Percentiles rank a stretch among this genome's conserved stretches.
phyloP scores from a whole-genome alignment of 2,797 vertebrate genomes.

The Thaleichthys pacificus region DNA sequence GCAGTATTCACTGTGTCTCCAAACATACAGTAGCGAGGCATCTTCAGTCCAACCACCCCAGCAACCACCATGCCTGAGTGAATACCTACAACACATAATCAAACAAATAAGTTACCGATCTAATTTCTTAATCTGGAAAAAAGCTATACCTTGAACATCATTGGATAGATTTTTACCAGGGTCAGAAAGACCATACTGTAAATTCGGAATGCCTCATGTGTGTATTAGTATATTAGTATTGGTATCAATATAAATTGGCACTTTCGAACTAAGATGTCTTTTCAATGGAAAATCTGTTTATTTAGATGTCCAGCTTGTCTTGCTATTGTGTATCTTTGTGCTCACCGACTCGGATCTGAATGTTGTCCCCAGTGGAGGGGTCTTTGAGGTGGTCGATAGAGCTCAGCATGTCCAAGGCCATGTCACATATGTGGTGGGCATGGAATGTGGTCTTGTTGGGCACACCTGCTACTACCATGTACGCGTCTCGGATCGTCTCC shows the following conservation, averaged over 20 bases:
- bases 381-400: slow-evolving; percentile 79
- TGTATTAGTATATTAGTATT: too few species aligned
- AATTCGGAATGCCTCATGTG: too few species aligned
- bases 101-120: not conserved
- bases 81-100: slow-evolving; percentile 54
- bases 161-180: not conserved
- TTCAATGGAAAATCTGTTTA: too few species aligned
- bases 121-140: not conserved
- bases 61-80: slow-evolving; percentile 79
- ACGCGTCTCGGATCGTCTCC: slow-evolving; percentile 76
- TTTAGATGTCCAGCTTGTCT: too few species aligned
- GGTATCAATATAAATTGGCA: too few species aligned
- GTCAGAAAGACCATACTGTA: not conserved
- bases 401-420: slow-evolving; percentile 79
- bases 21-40: slow-evolving; percentile 77
- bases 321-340: too few species aligned
- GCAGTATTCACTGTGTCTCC: slow-evolving; percentile 77
- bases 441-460: slow-evolving; percentile 81
- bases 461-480: slow-evolving; percentile 79
- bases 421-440: slow-evolving; percentile 76
- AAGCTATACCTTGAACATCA: not conserved
- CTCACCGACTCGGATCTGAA: slow-evolving; percentile 77
- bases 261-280: too few species aligned
- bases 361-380: slow-evolving; percentile 74
- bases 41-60: slow-evolving; percentile 74